Evolutionary conservation across 2,797 vertebrate species (phyloP).

Genomic region (Triplophysa bombifrons): DNA sequence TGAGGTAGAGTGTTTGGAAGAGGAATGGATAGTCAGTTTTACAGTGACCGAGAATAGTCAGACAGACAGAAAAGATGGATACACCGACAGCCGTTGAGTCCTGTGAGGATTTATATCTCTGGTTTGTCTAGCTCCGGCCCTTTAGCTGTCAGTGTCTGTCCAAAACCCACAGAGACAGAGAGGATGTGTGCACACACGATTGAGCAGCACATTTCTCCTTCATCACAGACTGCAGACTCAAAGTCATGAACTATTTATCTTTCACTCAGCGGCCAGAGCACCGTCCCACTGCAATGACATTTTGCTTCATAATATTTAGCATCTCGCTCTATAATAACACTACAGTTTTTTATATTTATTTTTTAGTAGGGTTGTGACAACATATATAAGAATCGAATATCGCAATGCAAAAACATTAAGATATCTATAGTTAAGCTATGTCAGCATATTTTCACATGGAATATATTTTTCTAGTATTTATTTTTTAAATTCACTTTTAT

Average conservation of each 20-base stretch:
- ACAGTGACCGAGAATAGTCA: constrained; percentile 22
- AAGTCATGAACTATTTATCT: constrained; percentile 63
- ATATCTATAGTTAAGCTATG: no score
- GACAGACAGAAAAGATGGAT: not conserved
- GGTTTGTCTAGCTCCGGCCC: constrained; percentile 31
- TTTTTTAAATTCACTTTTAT: no score
- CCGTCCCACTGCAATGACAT: constrained; percentile 29
- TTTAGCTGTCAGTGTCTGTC: constrained; percentile 51
- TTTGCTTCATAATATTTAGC: not conserved
- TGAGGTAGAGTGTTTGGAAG: not conserved
- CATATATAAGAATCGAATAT: no score
- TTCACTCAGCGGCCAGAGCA: constrained; percentile 29
- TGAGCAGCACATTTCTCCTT: constrained; percentile 39
- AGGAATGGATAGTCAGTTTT: not conserved
- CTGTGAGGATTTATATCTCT: constrained; percentile 34
- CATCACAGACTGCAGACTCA: constrained; percentile 45
- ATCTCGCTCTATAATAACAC: not conserved
- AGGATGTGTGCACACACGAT: constrained; percentile 53
- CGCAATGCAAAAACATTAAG: no score
- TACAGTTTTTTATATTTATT: not conserved
- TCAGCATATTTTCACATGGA: no score
- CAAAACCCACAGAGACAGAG: constrained; percentile 46
- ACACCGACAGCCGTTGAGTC: not conserved
- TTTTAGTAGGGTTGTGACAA: not conserved
- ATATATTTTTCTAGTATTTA: no score